Evolutionary conservation across 2,888 invertebrate species (phyloP), one percentile per base, ranked within the genome.

Genomic region (Xestia sexstrigata): DNA sequence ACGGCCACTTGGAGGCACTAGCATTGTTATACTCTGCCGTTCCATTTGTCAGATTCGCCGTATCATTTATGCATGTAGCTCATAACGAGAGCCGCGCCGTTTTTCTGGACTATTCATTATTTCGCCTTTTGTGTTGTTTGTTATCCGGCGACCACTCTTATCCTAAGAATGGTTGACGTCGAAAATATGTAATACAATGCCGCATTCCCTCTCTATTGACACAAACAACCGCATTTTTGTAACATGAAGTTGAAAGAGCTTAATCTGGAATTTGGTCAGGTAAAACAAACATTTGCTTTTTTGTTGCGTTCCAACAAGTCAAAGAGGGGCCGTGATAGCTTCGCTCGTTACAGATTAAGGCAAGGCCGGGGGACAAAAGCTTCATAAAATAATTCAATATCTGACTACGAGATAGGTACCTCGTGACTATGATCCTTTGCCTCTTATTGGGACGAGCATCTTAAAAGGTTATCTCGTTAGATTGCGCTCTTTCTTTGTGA

Each of bases 1-100:
- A 97, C 95, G 95, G 94, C 94, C 95, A 96, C 96, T 96, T 95
- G 94, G 95, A 95, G 93, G 93, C 94, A 95, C 95, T 95, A 95
- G 93, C 96, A 95, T 96, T 96, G 96, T 96, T 96, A 96, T 95
- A 95, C 94, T 96, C 93, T 94, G 95, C 95, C 96, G 94, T 94
- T 93, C 95, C 96, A 96, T 96, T 96, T 96, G 96, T 96, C 96
- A 96, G 96, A 96, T 96, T 96, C 93, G 94, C 93, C 90, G 93
- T 95, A 96, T 96, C 96, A 96, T 96, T 96, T 96, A 96, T 96
- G 96, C 94, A 96, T 95, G 95, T 95, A 89, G 94, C 93, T 95
- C 95, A 94, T 96, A 96, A 96, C 95, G 94, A 94, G 95, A 93
- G 91, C 91, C 91, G 92, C 93, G 91, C 91, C 93, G 94, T 95